These are phyloP conservation scores for fruit fly (Drosophila melanogaster) DNA, from an alignment of 1,140 invertebrate species.

Conservation along the genomic window DNA sequence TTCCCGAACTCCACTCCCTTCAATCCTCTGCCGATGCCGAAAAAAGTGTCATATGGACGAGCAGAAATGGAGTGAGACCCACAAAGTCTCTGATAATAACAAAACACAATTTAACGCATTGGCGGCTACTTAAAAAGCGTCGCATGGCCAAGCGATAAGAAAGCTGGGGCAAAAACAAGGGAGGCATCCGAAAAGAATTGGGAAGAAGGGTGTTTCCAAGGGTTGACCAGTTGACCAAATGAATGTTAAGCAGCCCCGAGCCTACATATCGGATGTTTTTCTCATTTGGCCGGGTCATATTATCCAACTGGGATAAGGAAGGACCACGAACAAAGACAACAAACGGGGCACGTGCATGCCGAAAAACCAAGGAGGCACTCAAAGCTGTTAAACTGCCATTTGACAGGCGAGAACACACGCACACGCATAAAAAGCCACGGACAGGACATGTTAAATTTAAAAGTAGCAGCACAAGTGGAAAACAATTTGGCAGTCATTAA, in stretches of 20 bases:
- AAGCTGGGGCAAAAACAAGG: slow-evolving; percentile 12
- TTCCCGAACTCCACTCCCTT: slow-evolving; percentile 3
- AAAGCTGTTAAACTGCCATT: slow-evolving; percentile 69
- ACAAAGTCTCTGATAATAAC: slow-evolving; percentile 67
- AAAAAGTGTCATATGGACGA: slow-evolving; percentile 72
- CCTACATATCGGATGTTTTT: slow-evolving; percentile 44
- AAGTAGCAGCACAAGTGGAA: slow-evolving; percentile 38
- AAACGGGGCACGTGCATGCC: slow-evolving; percentile 55
- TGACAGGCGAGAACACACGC: slow-evolving; percentile 51
- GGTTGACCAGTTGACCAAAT: slow-evolving; percentile 65
- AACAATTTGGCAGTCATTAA: slow-evolving; percentile 61
- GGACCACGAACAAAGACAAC: slow-evolving; percentile 26
- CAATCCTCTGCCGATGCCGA: background rate
- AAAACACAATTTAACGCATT: slow-evolving; percentile 81
- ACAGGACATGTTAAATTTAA: slow-evolving; percentile 45
- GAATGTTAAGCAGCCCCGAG: slow-evolving; percentile 70
- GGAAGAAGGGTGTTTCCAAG: background rate
- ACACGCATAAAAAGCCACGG: slow-evolving; percentile 7
- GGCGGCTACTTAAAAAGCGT: slow-evolving; percentile 80
- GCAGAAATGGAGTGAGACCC: slow-evolving; percentile 24
- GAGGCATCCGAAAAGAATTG: slow-evolving; percentile 7
- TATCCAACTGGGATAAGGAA: slow-evolving; percentile 39
- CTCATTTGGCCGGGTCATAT: slow-evolving; percentile 33
- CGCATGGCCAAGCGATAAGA: slow-evolving; percentile 76
- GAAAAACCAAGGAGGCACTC: slow-evolving; percentile 33